Base-by-base conservation (phyloP, 2,888 invertebrate genomes). In the Tinea trinotella region DNA sequence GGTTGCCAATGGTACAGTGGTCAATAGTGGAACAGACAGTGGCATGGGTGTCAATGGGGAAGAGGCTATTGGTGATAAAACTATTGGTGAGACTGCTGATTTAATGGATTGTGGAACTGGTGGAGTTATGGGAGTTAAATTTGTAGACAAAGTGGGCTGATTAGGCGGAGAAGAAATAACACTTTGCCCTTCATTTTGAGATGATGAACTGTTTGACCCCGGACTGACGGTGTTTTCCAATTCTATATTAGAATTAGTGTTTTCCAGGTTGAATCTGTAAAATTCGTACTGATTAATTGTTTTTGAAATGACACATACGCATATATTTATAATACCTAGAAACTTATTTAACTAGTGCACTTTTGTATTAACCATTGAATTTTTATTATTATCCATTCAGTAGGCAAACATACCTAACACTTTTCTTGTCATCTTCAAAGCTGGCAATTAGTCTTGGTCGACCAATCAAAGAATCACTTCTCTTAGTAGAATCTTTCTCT, bases 361-460 rank as follows among this genome's bases (percentile, higher is more conserved):
- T n/a, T n/a, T n/a, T n/a, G n/a, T n/a, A n/a, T n/a, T n/a, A n/a
- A n/a, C n/a, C n/a, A n/a, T n/a, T n/a, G n/a, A n/a, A n/a, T n/a
- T n/a, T n/a, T n/a, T n/a, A n/a, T n/a, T n/a, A n/a, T n/a, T n/a
- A n/a, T n/a, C n/a, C n/a, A n/a, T n/a, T n/a, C n/a, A n/a, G n/a
- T n/a, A n/a, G n/a, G n/a, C 54, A 22, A 34, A 34, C 59, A 58
- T 58, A 85, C 87, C 87, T 74, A 0, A 94, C 93, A 67, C 92
- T 93, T 67, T 94, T 94, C 57, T 90, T 90, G 56, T 93, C 91
- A 30, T 92, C 93, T 57, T 94, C 94, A 57, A 88, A 86, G 60
- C 87, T 77, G 36, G 82, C 63, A 48, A 73, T 66, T 54, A 78
- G 71, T 52, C 67, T 75, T 1, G 68, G 63, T 54, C 67, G 70